Evolutionary conservation across 2,797 vertebrate species (phyloP).

Genomic region (Premnoplex brunnescens): DNA sequence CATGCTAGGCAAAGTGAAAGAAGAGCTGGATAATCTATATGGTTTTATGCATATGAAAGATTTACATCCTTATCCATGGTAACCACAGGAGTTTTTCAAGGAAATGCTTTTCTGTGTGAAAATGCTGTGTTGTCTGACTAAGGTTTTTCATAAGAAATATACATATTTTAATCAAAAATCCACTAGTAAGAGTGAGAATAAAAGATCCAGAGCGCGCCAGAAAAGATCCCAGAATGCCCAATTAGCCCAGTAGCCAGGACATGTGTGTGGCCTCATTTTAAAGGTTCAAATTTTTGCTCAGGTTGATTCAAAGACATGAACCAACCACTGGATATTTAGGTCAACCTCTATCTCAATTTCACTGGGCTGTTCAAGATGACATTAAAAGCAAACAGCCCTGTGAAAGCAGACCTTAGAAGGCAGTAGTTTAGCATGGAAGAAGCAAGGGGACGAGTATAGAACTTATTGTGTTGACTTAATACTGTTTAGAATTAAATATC

Average conservation of each 20-base stretch:
- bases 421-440: background rate
- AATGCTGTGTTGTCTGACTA: background rate
- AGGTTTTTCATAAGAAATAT: background rate
- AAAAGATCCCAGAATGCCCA: background rate
- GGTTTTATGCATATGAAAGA: background rate
- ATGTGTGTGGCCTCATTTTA: background rate
- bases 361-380: background rate
- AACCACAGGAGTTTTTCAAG: constrained; percentile 9
- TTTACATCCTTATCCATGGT: constrained; percentile 43
- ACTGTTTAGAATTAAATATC: background rate
- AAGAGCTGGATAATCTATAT: background rate
- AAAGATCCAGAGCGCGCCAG: background rate
- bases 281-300: background rate
- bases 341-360: background rate
- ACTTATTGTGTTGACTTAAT: background rate
- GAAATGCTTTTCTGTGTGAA: background rate
- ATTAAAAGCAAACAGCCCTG: background rate
- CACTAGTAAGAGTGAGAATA: background rate
- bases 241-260: background rate
- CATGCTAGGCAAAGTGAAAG: background rate
- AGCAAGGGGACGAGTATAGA: background rate
- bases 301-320: background rate
- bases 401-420: background rate
- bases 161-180: background rate
- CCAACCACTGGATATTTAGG: background rate